Evolutionary conservation across 2,888 invertebrate genomes (phyloP).

Genomic region (Spodoptera littoralis): DNA sequence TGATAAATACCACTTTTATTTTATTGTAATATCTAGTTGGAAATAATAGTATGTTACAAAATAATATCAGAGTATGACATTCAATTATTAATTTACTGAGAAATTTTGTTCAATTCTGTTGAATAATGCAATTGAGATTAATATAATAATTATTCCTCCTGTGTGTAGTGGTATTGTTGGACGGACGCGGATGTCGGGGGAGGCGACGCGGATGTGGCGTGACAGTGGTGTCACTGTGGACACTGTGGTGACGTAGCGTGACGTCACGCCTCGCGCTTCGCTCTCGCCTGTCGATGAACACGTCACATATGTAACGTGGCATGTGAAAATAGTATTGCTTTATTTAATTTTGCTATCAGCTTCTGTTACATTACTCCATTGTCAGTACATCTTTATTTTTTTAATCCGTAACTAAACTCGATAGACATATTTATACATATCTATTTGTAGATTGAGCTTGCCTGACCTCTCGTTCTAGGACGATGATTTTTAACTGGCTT

Average conservation of each 20-base stretch:
- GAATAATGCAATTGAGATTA: slow-evolving; percentile 8
- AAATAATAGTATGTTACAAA: too few species aligned
- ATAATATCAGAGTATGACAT: too few species aligned
- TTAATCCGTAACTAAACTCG: too few species aligned
- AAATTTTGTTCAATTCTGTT: background rate
- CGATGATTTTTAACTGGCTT: too few species aligned
- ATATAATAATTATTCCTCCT: slow-evolving; percentile 5
- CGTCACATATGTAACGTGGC: slow-evolving; percentile 74
- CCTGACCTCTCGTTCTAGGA: too few species aligned
- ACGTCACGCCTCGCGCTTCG: slow-evolving; percentile 50
- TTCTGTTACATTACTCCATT: slow-evolving; percentile 52
- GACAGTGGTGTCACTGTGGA: slow-evolving; percentile 48
- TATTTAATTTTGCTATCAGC: slow-evolving; percentile 76
- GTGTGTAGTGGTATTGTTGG: slow-evolving; percentile 19
- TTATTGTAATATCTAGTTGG: too few species aligned
- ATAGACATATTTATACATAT: too few species aligned
- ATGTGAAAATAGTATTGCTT: slow-evolving; percentile 81
- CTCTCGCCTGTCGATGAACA: slow-evolving; percentile 70
- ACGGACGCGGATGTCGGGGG: slow-evolving; percentile 18
- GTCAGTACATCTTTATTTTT: too few species aligned
- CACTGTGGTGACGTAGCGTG: slow-evolving; percentile 29
- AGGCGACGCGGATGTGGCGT: slow-evolving; percentile 31
- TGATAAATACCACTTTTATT: too few species aligned
- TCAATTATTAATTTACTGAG: background rate
- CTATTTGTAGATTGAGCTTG: too few species aligned